Evolutionary conservation across 2,888 invertebrate genomes (phyloP), one percentile per base, ranked within the genome.

Genomic region (Cerastoderma edule): DNA sequence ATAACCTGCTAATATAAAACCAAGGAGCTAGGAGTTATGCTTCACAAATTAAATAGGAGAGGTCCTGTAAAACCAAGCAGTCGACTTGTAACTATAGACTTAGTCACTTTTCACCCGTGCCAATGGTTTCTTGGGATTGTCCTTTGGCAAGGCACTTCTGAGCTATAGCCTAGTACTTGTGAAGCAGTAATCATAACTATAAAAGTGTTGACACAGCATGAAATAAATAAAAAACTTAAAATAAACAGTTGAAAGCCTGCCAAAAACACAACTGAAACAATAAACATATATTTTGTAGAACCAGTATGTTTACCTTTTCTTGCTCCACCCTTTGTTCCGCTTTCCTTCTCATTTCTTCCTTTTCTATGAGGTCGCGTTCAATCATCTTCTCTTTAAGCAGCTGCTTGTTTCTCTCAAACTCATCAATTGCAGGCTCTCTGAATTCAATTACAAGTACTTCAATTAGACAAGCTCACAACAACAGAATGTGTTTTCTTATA

Each of bases 281-380:
- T n/a, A n/a, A n/a, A n/a, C n/a, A n/a, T n/a, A n/a, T n/a, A n/a
- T n/a, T n/a, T n/a, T n/a, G n/a, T n/a, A n/a, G n/a, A n/a, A n/a
- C n/a, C n/a, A 46, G 10, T n/a, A n/a, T 44, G 27, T 63, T 35
- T 72, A 88, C 88, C 78, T 77, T 75, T 67, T 81, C 83, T 67
- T 53, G 30, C 1, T 44, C 4, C 6, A 78, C 67, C 44, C 33
- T 70, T 57, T 76, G 19, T 46, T 77, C 69, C 1, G 88, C 85
- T 28, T 63, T 60, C 19, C 70, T 39, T 46, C 69, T 65, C 54
- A 80, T 69, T 30, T 73, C 70, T 22, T 39, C 50, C n/a, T 60
- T 54, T 54, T 83, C 63, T 32, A 53, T 13, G 22, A 48, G 35
- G 50, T 78, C 72, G 67, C 71, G 54, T 50, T 69, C 65, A 22